Evolutionary conservation across 2,113 vertebrate species (phyloP), one percentile per base, ranked within the genome.

Genomic region (Melanerpes aurifrons): DNA sequence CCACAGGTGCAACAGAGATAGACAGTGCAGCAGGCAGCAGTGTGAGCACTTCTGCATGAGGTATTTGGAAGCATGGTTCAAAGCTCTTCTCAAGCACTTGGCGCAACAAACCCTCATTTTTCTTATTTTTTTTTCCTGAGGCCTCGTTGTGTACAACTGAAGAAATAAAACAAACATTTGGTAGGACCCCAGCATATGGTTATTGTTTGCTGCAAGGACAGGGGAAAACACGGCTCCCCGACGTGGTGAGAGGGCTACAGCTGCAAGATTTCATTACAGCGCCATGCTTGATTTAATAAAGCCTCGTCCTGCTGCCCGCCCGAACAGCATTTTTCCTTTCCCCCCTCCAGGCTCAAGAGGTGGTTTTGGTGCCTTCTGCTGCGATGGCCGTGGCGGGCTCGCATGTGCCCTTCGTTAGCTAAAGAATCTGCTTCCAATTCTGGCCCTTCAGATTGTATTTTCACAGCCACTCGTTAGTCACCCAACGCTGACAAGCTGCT

Each of bases 401-500:
- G 96, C 97, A 95, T 96, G 96, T 97, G 97, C 96, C 95, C 92
- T 94, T 93, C 37, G 94, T 97, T 96, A 97, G 96, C 80, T 22
- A 17, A 70, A 84, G 97, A 94, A 94, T 97, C 97, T 98, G 97
- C 96, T 97, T 97, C 85, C 96, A 96, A 97, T 97, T 82, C 73
- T 6, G 73, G 95, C 75, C 82, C 95, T 94, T 97, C 54, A 73
- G 95, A 94, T 80, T 97, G 96, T 96, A 80, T 97, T 97, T 98
- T 97, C 96, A n/a, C 96, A 93, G 91, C 32, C 71, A 95, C 93
- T 96, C 96, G 96, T 98, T 97, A 96, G 97, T 98, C 97, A 97
- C 94, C 92, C 15, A 71, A 95, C 83, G 96, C 75, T 98, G 98
- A 98, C 97, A 97, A 94, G 91, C 95, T 20, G 89, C 97, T 98